Evolutionary conservation across 2,113 vertebrate genomes (phyloP).

Genomic region (Erinaceus europaeus): DNA sequence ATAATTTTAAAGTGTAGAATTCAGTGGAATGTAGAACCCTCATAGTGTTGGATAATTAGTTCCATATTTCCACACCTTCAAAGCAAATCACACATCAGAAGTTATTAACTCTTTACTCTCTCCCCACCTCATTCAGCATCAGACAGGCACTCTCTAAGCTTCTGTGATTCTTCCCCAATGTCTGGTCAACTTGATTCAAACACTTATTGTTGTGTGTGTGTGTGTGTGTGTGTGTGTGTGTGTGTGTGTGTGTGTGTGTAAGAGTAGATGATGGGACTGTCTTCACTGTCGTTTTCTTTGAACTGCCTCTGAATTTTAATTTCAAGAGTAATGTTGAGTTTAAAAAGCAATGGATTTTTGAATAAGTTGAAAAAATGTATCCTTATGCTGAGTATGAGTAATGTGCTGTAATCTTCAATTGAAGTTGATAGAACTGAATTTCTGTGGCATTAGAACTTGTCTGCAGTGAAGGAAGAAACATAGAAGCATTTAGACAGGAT

Average conservation of each 20-base stretch:
- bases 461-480: not conserved
- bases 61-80: too few species aligned
- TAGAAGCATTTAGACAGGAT: not conserved
- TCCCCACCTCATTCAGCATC: fast-evolving
- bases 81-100: too few species aligned
- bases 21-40: too few species aligned
- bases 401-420: not conserved
- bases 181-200: not conserved
- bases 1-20: too few species aligned
- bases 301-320: not conserved
- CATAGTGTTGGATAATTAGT: too few species aligned
- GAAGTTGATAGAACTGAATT: not conserved
- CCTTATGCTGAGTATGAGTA: not conserved
- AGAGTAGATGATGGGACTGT: not conserved
- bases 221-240: too few species aligned
- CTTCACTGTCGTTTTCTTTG: not conserved
- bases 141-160: not conserved
- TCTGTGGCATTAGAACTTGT: not conserved
- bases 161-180: not conserved
- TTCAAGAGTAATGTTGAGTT: not conserved
- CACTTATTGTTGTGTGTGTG: too few species aligned
- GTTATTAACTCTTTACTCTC: too few species aligned
- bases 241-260: too few species aligned
- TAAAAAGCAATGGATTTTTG: not conserved
- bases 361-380: not conserved